A percentile compares a stretch with the other conserved stretches of the same genome.
Conservation (phyloP, 2,888 invertebrate genomes). For the Diplolepis rosae region DNA sequence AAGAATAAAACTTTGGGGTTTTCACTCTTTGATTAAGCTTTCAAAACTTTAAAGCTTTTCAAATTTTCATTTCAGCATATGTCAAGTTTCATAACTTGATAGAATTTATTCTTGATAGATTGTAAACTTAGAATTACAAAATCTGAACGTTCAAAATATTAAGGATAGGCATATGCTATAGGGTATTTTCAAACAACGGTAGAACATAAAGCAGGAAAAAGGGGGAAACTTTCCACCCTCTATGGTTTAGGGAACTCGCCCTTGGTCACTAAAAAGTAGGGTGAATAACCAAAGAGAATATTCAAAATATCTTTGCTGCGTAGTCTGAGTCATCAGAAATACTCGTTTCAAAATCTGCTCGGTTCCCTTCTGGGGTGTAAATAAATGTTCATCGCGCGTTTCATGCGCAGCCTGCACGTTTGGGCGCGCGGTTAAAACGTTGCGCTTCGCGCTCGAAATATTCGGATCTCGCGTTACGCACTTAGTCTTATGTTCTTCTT, state of each 20-base stretch:
- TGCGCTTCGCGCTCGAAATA: too few relatives aligned
- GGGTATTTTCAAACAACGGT: conserved; percentile 17
- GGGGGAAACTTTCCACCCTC: conserved; percentile 18
- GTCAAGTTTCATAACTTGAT: neutral
- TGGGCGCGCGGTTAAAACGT: too few relatives aligned
- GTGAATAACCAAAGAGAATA: conserved; percentile 21
- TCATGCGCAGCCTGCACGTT: too few relatives aligned
- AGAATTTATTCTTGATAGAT: neutral
- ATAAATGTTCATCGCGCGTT: too few relatives aligned
- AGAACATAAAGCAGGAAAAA: conserved; percentile 20
- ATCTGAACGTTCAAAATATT: neutral
- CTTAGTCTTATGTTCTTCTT: too few relatives aligned
- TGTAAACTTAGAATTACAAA: neutral
- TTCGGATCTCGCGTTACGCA: too few relatives aligned
- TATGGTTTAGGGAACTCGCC: conserved; percentile 20
- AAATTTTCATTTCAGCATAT: conserved; percentile 10
- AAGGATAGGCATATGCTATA: neutral
- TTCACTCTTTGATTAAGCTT: conserved; percentile 13
- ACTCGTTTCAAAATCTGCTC: too few relatives aligned
- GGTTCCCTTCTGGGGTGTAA: too few relatives aligned
- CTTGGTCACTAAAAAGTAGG: conserved; percentile 28
- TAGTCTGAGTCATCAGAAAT: neutral
- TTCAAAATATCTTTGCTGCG: conserved; percentile 16
- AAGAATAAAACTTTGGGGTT: conserved; percentile 6
- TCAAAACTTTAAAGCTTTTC: neutral